Evolutionary conservation across 2,113 vertebrate species (phyloP), one percentile per base, ranked within the genome.

Genomic region (Polypterus senegalus): DNA sequence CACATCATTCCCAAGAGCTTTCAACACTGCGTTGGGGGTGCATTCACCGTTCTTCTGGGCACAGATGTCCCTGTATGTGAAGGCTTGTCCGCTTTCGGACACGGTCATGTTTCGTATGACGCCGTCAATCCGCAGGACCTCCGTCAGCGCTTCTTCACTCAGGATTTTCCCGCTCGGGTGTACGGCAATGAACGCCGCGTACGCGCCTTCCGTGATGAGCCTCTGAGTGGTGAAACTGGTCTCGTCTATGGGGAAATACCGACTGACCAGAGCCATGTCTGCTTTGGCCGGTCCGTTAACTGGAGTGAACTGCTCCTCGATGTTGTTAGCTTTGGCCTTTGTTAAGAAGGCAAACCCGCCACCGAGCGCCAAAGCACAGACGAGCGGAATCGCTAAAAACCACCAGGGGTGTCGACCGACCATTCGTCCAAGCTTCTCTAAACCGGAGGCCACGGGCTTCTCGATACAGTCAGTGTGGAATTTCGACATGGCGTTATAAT

Each of bases 231-330:
- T 90, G 80, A 92, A 92, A 65, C 61, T 53, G 0, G 77, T 67
- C 43, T 84, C 64, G 2, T 75, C 10, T 60, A 69, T 57, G 46
- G 77, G 75, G 62, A 93, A 92, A 0, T 73, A 69, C 1, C 11
- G 69, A 58, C 61, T 74, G 61, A 88, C 79, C n/a, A 88, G 81
- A 53, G 65, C 66, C 62, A 84, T 81, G 63, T 92, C 88, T 1
- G 46, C 60, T 71, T 92, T 94, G 66, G 88, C 88, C 0, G 54
- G 80, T 1, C 89, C 86, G 6, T 74, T 1, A 0, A 70, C 52
- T 1, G 88, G 89, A 0, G 88, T 91, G 74, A 91, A 91, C 69
- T 91, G 83, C 3, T 68, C 62, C 68, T 89, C 84, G 2, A 91
- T 84, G 59, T 85, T 63, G 45, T 89, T 84, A 0, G 75, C 72